Evolutionary conservation across 2,113 vertebrate species (phyloP).

Genomic region (Gambusia affinis): DNA sequence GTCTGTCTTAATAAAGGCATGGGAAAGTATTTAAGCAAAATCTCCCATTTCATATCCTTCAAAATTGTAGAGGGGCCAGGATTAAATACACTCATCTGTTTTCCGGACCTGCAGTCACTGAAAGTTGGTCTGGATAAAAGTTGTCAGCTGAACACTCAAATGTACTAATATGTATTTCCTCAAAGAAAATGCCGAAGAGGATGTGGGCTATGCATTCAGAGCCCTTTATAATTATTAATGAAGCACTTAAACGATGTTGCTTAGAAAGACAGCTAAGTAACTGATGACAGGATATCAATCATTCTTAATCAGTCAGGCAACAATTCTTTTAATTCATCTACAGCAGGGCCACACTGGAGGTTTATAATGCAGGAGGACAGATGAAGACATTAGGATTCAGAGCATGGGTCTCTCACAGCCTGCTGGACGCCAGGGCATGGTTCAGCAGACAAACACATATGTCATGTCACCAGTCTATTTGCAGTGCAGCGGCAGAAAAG

Average conservation of each 20-base stretch:
- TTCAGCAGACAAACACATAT: slow-evolving; percentile 65
- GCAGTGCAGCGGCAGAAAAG: slow-evolving; percentile 45
- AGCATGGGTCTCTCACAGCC: slow-evolving; percentile 34
- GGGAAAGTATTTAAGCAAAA: slow-evolving; percentile 51
- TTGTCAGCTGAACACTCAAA: slow-evolving; percentile 54
- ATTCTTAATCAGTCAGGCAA: slow-evolving; percentile 55
- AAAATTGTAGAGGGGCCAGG: slow-evolving; percentile 32
- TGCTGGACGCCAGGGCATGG: slow-evolving; percentile 45
- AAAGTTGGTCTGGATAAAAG: slow-evolving; percentile 62
- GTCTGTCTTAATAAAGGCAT: slow-evolving; percentile 46
- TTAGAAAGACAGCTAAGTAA: slow-evolving; percentile 47
- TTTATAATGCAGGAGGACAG: slow-evolving; percentile 27
- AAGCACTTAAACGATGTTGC: slow-evolving; percentile 48
- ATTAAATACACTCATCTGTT: slow-evolving; percentile 61
- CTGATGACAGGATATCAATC: slow-evolving; percentile 63
- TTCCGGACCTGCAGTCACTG: slow-evolving; percentile 43
- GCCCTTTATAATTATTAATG: slow-evolving; percentile 50
- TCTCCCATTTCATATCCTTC: slow-evolving; percentile 50
- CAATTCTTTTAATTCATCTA: slow-evolving; percentile 49
- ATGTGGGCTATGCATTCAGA: slow-evolving; percentile 26
- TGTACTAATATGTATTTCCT: slow-evolving; percentile 57
- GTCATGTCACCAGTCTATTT: slow-evolving; percentile 68
- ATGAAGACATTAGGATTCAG: slow-evolving; percentile 56
- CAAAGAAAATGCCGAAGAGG: not conserved
- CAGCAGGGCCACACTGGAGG: slow-evolving; percentile 4